Conservation (phyloP, 2,797 vertebrate genomes). For the Buphagus erythrorhynchus region DNA sequence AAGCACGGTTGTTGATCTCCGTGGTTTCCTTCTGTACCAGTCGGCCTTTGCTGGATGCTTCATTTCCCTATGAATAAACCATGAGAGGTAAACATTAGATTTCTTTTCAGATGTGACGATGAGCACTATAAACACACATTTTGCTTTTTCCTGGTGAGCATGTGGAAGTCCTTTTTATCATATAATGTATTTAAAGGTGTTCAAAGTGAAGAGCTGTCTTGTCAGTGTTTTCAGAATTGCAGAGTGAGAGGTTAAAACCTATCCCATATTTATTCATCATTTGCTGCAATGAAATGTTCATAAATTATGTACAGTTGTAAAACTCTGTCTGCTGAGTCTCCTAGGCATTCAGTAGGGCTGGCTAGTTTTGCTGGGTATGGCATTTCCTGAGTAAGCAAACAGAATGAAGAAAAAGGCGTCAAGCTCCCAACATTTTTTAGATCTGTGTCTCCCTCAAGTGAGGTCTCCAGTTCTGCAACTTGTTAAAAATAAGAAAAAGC, state of each 20-base stretch:
- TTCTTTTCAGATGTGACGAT: background rate
- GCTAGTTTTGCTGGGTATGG: background rate
- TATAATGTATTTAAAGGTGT: constrained; percentile 26
- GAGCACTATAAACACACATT: constrained; percentile 6
- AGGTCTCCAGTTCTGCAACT: background rate
- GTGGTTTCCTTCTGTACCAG: constrained; percentile 80
- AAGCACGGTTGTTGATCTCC: constrained; percentile 81
- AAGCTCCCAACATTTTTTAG: background rate
- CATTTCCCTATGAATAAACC: constrained; percentile 81
- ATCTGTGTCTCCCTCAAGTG: background rate
- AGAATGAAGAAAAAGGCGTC: background rate
- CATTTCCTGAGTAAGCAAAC: background rate
- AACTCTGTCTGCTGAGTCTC: background rate
- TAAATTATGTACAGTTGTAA: constrained; percentile 6
- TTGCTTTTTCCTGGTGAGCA: background rate
- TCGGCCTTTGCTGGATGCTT: constrained; percentile 74
- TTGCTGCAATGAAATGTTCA: constrained; percentile 6
- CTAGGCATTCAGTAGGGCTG: background rate
- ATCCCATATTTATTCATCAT: background rate
- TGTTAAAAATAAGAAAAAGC: background rate
- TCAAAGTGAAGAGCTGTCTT: background rate
- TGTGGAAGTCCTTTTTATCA: background rate
- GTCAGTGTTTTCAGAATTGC: background rate
- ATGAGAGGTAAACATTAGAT: constrained; percentile 52
- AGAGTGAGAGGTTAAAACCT: constrained; percentile 27